A percentile compares a stretch with the other conserved stretches of the same genome.
Evolutionary conservation across 37 sponge, comb jelly and placozoan species (phyloP).

Genomic region (Axinella damicornis): DNA sequence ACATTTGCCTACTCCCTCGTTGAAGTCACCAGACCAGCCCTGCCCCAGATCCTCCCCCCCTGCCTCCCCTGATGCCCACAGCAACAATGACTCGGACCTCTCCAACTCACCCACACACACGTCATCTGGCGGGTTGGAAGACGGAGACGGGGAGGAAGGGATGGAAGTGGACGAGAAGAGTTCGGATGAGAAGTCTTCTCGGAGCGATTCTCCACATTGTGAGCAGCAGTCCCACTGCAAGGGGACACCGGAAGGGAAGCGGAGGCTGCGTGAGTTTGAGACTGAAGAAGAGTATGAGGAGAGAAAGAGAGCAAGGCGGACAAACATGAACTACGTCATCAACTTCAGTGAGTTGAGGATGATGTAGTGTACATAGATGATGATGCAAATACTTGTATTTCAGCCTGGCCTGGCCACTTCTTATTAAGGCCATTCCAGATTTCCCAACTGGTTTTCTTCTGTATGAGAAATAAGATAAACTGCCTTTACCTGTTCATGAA

Average conservation of each 20-base stretch:
- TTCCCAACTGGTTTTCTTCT: no score
- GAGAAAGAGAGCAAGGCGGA: conserved; percentile 35
- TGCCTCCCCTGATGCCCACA: not conserved
- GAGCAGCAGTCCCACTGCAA: not conserved
- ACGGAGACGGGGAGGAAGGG: not conserved
- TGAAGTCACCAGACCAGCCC: not conserved
- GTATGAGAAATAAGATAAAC: no score
- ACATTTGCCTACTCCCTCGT: no score
- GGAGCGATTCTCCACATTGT: not conserved
- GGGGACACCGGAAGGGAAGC: conserved; percentile 32
- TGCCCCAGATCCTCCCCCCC: not conserved
- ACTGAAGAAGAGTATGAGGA: conserved; percentile 48
- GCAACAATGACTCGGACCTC: not conserved
- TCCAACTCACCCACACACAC: no score
- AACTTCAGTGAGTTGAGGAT: conserved; percentile 32
- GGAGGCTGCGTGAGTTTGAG: conserved; percentile 19
- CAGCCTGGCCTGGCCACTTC: no score
- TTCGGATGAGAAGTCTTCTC: not conserved
- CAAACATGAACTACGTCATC: conserved; percentile 30
- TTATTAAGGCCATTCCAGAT: no score
- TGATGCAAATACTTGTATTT: no score
- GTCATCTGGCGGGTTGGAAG: not conserved
- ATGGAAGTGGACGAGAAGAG: conserved; percentile 24
- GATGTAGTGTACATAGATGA: no score
- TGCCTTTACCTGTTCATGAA: no score